Conservation (phyloP, 2,113 vertebrate species). For the Hoplias malabaricus region DNA sequence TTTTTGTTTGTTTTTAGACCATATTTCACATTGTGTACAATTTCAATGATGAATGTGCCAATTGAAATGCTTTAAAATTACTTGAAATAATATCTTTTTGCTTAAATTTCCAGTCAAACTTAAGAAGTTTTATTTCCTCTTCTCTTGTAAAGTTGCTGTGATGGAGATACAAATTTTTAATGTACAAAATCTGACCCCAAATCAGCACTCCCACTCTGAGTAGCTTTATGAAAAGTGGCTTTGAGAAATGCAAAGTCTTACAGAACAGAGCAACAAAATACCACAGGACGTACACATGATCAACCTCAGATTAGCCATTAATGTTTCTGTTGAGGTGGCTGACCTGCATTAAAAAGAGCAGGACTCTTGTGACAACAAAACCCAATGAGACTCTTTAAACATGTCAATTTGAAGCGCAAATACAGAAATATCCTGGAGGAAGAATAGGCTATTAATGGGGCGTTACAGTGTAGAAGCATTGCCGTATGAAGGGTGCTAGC, state of each 20-base stretch:
- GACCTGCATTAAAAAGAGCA: neutral
- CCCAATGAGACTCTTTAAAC: neutral
- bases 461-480: neutral
- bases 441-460: neutral
- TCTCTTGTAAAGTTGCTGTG: too few relatives aligned
- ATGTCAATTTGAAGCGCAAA: neutral
- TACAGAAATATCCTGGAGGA: neutral
- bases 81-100: too few relatives aligned
- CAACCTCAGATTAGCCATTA: neutral
- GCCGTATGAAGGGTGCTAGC: neutral
- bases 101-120: too few relatives aligned
- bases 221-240: neutral
- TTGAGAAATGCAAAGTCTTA: neutral
- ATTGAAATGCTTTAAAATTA: too few relatives aligned
- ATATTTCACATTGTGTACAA: too few relatives aligned
- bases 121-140: too few relatives aligned
- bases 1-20: too few relatives aligned
- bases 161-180: too few relatives aligned
- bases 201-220: neutral
- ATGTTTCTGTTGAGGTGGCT: neutral
- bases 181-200: neutral
- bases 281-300: neutral
- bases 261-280: neutral
- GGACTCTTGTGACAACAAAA: neutral
- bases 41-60: too few relatives aligned